Conservation (phyloP, 1,140 invertebrate genomes). For the Plodia interpunctella region DNA sequence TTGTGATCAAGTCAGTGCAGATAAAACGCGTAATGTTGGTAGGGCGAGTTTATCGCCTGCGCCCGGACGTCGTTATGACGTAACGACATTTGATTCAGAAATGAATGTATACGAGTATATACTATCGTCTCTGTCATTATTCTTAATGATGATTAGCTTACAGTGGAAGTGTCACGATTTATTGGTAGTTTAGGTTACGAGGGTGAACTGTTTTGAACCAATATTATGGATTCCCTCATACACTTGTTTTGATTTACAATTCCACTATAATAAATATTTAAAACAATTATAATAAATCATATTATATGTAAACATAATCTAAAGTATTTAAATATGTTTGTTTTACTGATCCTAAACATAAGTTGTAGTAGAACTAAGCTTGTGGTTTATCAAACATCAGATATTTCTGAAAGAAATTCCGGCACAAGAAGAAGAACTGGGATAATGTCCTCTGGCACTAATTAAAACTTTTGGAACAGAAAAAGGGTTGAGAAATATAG, state of each 20-base stretch:
- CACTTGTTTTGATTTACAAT: too few species aligned
- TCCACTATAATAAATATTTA: too few species aligned
- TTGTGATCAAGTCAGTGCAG: neutral
- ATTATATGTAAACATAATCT: too few species aligned
- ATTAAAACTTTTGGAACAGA: constrained; percentile 73
- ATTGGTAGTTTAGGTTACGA: neutral
- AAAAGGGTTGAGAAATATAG: constrained; percentile 74
- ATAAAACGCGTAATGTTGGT: constrained; percentile 1
- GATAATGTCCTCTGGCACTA: constrained; percentile 74
- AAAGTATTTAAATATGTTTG: too few species aligned
- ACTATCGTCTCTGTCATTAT: neutral
- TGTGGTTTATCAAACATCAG: constrained; percentile 28
- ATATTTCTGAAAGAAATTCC: constrained; percentile 40
- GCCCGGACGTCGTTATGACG: neutral
- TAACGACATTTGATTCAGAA: neutral
- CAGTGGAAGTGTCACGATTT: neutral
- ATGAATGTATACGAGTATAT: neutral
- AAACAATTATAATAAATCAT: too few species aligned
- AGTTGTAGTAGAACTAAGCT: neutral
- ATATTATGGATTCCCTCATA: too few species aligned
- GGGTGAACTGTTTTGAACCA: too few species aligned
- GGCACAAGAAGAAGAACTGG: constrained; percentile 54
- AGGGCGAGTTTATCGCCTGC: neutral
- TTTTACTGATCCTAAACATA: too few species aligned
- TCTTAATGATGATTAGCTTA: neutral